Evolutionary conservation across 2,888 invertebrate species (phyloP).

Genomic region (Polyommatus icarus): DNA sequence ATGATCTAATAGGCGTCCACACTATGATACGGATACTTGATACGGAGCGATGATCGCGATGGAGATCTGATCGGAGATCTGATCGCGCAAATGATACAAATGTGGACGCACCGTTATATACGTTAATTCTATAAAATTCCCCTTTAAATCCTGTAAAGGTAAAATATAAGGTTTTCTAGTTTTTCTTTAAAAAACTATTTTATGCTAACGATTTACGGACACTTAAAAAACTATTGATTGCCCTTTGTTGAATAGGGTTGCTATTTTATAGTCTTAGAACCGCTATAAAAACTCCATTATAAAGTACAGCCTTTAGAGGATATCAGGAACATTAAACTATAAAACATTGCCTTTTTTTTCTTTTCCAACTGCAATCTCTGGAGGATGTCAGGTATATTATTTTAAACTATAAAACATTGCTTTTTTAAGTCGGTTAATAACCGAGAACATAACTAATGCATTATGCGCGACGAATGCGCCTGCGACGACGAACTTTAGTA

Average conservation of each 20-base stretch:
- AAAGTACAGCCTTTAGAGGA: neutral
- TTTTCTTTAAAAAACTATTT: neutral
- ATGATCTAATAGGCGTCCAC: too few species aligned
- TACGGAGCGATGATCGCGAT: too few species aligned
- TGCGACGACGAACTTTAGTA: conserved; percentile 49
- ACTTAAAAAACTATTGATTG: neutral
- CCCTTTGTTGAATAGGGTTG: conserved; percentile 6
- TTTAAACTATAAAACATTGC: conserved; percentile 10
- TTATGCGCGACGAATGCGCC: conserved; percentile 41
- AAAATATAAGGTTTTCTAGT: too few species aligned
- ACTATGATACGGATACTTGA: too few species aligned
- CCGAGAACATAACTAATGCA: conserved; percentile 42
- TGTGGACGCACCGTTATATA: too few species aligned
- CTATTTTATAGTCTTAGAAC: neutral
- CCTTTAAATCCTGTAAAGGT: too few species aligned
- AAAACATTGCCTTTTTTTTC: neutral
- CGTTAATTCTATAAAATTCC: too few species aligned
- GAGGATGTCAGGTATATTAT: neutral
- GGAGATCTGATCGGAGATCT: too few species aligned
- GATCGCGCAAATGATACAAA: too few species aligned
- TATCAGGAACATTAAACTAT: neutral
- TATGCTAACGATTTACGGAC: neutral
- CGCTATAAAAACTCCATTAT: conserved; percentile 9
- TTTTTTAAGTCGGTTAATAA: conserved; percentile 30
- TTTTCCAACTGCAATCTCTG: neutral